These are phyloP conservation scores for Hypomesus transpacificus DNA, from an alignment of 2,113 vertebrate species.

Conservation along the genomic window DNA sequence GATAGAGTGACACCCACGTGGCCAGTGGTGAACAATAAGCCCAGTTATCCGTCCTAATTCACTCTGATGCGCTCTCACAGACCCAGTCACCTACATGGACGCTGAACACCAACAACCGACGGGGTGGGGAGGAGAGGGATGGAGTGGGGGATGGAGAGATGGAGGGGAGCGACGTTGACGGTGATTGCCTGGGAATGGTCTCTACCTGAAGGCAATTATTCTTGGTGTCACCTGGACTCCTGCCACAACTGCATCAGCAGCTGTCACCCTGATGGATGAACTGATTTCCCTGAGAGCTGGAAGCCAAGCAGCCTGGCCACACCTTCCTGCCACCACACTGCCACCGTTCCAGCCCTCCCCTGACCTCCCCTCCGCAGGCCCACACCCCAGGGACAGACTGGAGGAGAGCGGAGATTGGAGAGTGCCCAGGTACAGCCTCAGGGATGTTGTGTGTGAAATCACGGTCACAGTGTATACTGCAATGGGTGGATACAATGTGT, in stretches of 20 bases:
- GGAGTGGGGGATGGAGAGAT: not conserved
- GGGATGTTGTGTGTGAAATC: no score
- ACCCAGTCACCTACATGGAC: not conserved
- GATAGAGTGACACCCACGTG: no score
- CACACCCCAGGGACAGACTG: no score
- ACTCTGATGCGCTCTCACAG: not conserved
- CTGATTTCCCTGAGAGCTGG: conserved; percentile 1
- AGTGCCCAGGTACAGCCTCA: not conserved
- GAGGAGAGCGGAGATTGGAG: no score
- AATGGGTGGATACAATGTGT: no score
- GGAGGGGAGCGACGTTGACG: conserved; percentile 15
- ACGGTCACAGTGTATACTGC: no score
- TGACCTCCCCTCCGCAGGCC: not conserved
- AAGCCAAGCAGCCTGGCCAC: conserved; percentile 12
- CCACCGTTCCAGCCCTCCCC: not conserved
- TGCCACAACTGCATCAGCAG: conserved; percentile 18
- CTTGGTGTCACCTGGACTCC: conserved; percentile 31
- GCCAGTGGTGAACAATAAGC: not conserved
- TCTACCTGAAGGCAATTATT: conserved; percentile 28
- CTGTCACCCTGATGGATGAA: conserved; percentile 5
- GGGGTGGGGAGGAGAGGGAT: not conserved
- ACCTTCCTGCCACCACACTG: not conserved
- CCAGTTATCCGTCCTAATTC: not conserved
- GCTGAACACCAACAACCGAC: no score
- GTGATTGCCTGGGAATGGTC: conserved; percentile 38